These are phyloP conservation scores for Anoplius nigerrimus DNA, from an alignment of 2,888 invertebrate species.

Conservation along the genomic window DNA sequence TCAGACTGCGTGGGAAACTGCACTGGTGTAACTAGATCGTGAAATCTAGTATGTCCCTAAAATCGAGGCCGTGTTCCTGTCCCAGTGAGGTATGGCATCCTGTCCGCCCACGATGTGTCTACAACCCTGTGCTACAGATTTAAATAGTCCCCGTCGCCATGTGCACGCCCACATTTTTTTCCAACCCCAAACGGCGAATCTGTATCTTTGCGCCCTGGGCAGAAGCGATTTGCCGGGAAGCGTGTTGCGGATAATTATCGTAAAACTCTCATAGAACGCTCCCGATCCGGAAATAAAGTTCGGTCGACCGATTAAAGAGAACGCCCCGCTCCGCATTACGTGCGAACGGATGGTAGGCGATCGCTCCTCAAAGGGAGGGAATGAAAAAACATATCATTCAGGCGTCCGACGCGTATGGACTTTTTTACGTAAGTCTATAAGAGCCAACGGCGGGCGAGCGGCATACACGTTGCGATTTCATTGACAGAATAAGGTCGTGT, in stretches of 20 bases:
- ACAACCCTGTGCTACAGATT: conserved; percentile 54
- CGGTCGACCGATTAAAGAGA: conserved; percentile 1
- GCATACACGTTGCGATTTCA: conserved; percentile 32
- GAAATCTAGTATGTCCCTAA: conserved; percentile 60
- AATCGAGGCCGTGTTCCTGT: conserved; percentile 62
- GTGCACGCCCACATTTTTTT: conserved; percentile 16
- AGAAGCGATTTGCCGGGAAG: conserved; percentile 31
- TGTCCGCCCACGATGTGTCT: conserved; percentile 55
- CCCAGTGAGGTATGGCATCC: conserved; percentile 52
- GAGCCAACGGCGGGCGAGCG: conserved; percentile 27
- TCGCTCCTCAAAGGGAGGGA: no score
- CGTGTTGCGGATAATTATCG: background rate
- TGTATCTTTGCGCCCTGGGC: conserved; percentile 47
- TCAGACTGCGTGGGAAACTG: conserved; percentile 61
- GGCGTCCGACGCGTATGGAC: no score
- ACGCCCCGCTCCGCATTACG: conserved; percentile 9
- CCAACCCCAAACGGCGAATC: conserved; percentile 5
- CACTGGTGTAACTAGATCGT: conserved; percentile 60
- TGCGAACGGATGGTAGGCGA: no score
- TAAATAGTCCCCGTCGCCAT: conserved; percentile 41
- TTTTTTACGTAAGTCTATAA: conserved; percentile 39
- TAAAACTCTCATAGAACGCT: background rate
- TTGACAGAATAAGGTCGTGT: conserved; percentile 58
- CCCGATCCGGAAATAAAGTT: no score
- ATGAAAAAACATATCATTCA: no score